These are phyloP conservation scores for Hesperia comma DNA, from an alignment of 2,888 invertebrate species.

Conservation along the genomic window DNA sequence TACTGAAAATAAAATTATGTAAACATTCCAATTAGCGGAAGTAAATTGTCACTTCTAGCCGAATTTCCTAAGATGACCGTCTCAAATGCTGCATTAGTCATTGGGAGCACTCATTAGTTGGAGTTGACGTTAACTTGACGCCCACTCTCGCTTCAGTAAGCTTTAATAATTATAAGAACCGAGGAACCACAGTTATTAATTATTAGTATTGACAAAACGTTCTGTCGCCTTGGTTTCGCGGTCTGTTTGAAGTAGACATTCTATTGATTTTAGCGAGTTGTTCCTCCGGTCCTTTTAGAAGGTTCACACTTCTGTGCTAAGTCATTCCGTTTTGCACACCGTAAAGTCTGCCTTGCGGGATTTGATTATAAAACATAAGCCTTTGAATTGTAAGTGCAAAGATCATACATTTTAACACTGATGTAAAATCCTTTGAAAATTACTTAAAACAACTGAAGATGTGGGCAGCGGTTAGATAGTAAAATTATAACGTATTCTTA, in stretches of 20 bases:
- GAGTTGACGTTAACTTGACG: constrained; percentile 80
- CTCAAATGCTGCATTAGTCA: constrained; percentile 77
- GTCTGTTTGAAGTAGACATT: constrained; percentile 56
- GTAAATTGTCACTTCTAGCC: constrained; percentile 53
- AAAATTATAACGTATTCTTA: too few relatives aligned
- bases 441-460: constrained; percentile 11
- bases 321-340: constrained; percentile 29
- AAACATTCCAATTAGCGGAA: constrained; percentile 21
- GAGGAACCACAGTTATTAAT: constrained; percentile 70
- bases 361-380: constrained; percentile 22
- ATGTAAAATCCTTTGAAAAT: constrained; percentile 10
- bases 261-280: constrained; percentile 56
- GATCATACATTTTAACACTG: constrained; percentile 17
- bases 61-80: constrained; percentile 57
- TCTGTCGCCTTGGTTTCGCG: constrained; percentile 55
- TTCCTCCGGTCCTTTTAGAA: constrained; percentile 45
- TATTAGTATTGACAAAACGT: constrained; percentile 76
- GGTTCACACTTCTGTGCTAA: constrained; percentile 42
- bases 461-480: too few relatives aligned
- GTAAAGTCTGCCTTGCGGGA: constrained; percentile 17
- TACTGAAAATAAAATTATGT: background rate
- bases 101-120: constrained; percentile 76
- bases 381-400: constrained; percentile 20
- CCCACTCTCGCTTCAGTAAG: constrained; percentile 68
- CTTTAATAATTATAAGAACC: constrained; percentile 78